These are phyloP conservation scores for Phengaris alcon DNA, from an alignment of 2,888 invertebrate genomes.

Conservation along the genomic window DNA sequence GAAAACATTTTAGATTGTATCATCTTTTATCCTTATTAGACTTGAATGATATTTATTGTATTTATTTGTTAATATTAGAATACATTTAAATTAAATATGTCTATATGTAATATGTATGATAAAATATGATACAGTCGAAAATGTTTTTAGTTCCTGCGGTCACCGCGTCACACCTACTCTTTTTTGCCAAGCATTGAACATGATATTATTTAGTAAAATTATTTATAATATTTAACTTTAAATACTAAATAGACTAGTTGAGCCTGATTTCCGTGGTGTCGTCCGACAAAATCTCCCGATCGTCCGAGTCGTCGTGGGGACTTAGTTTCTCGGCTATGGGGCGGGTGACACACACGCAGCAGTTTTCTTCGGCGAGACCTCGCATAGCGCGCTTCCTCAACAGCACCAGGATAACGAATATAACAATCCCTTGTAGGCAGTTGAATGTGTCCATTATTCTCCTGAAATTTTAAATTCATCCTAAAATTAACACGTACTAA, in stretches of 20 bases:
- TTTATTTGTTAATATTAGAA: no score
- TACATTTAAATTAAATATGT: no score
- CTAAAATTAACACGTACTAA: neutral
- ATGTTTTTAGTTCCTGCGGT: no score
- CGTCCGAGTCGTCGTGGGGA: conserved; percentile 65
- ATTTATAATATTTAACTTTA: neutral
- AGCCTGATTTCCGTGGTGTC: conserved; percentile 71
- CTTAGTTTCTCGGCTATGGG: conserved; percentile 62
- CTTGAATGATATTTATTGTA: no score
- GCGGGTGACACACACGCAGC: conserved; percentile 53
- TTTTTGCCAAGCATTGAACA: no score
- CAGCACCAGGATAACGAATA: conserved; percentile 81
- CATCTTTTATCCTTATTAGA: no score
- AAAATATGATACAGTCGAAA: no score
- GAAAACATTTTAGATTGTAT: no score
- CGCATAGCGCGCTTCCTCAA: conserved; percentile 77
- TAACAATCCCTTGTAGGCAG: conserved; percentile 81
- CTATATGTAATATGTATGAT: no score
- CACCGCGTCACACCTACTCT: no score
- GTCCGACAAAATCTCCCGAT: conserved; percentile 61
- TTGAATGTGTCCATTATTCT: conserved; percentile 82
- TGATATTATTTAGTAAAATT: no score
- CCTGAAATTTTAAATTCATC: conserved; percentile 56
- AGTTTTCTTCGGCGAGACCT: conserved; percentile 68
- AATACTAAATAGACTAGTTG: conserved; percentile 49